Evolutionary conservation across 2,888 invertebrate genomes (phyloP), one percentile per base, ranked within the genome.

Genomic region (Thyatira batis): DNA sequence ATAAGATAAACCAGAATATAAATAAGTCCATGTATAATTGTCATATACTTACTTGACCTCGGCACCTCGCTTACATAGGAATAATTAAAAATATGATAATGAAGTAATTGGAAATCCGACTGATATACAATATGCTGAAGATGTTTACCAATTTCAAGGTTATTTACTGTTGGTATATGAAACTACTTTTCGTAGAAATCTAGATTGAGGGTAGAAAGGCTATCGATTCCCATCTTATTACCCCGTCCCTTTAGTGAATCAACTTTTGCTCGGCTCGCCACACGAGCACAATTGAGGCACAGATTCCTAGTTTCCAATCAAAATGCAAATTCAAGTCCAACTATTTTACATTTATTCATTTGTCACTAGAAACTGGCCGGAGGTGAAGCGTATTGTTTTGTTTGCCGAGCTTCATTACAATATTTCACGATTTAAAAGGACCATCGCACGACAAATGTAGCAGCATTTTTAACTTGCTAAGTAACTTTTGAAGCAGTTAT

Each of bases 251-350:
- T 68, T 63, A 60, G 72, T 65, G 71, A 71, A 72, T 73, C 64
- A 80, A 84, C 74, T 80, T 80, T 75, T 72, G 67, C 64, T 58
- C 25, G 58, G 60, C 67, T 54, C 67, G 60, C 39, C 39, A 39
- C 17, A 65, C 70, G 58, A 63, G 63, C 63, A 72, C 72, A 72
- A 69, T 76, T 69, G 69, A 69, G 63, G 59, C 64, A 64, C 71
- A 72, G 69, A 73, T 74, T 71, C 76, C 66, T 76, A 75, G 78
- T 78, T 82, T 84, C 80, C 84, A 87, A 87, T 88, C 84, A 87
- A 87, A 86, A 88, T 88, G 88, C 78, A 84, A 87, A 87, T 88
- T 73, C 62, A 57, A 50, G 67, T 69, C 64, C 68, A 68, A 74
- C 76, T 78, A 75, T 70, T 81, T 78, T 72, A 78, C 70, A 77